These are phyloP conservation scores for Panagrolaimus sp. DNA, from an alignment of 1,140 invertebrate species.

Conservation along the genomic window DNA sequence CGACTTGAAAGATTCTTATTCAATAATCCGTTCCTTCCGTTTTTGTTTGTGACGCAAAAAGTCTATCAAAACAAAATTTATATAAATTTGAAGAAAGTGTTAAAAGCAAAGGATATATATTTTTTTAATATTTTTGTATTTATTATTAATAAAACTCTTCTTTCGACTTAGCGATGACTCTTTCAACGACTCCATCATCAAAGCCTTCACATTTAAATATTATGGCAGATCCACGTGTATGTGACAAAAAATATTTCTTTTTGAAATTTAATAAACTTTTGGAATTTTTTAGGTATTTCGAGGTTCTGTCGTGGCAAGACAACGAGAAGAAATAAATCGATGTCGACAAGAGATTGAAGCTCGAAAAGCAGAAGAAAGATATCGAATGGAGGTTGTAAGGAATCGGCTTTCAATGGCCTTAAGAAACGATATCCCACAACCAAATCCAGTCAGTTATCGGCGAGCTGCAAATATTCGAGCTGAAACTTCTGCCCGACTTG, in stretches of 20 bases:
- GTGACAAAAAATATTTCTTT: not conserved
- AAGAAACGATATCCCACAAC: not conserved
- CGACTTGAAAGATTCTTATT: too few species aligned
- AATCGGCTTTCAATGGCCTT: constrained; percentile 22
- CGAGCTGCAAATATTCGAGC: not conserved
- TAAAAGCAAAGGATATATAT: too few species aligned
- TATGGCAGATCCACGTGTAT: constrained; percentile 20
- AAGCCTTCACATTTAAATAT: too few species aligned
- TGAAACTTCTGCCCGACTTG: constrained; percentile 2
- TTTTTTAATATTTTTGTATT: too few species aligned
- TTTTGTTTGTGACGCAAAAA: too few species aligned
- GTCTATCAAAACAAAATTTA: too few species aligned
- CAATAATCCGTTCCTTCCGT: too few species aligned
- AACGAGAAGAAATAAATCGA: constrained; percentile 21
- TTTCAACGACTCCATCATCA: too few species aligned
- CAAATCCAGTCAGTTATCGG: not conserved
- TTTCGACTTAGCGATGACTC: too few species aligned
- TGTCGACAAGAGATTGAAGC: constrained; percentile 19
- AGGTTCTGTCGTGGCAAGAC: constrained; percentile 23
- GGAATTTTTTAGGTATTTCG: constrained; percentile 23
- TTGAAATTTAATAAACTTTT: too few species aligned
- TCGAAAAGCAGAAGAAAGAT: constrained; percentile 25
- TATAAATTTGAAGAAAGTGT: too few species aligned
- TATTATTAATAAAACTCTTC: too few species aligned
- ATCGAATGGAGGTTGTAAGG: constrained; percentile 20